phyloP scores from a whole-genome alignment of 2,113 vertebrate genomes.

The Pipa parva region DNA sequence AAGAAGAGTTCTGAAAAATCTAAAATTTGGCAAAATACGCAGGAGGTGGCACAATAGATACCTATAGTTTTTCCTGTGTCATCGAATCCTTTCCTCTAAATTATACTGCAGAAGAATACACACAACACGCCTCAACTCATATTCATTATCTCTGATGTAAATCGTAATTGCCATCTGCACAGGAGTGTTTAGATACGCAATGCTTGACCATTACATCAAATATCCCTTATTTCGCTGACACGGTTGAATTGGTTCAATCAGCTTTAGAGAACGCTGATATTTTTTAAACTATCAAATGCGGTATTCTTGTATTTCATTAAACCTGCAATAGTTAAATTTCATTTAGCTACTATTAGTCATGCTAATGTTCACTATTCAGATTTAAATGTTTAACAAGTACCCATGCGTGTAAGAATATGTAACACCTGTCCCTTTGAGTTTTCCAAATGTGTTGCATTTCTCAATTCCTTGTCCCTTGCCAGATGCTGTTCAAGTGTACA shows the following conservation, averaged over 20 bases:
- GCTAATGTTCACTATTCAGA: neutral
- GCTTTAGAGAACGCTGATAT: neutral
- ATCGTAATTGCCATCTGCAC: neutral
- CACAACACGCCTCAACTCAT: neutral
- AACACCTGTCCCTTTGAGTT: neutral
- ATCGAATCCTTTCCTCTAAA: neutral
- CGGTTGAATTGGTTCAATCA: neutral
- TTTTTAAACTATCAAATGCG: neutral
- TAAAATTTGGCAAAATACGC: neutral
- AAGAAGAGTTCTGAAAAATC: too few species aligned
- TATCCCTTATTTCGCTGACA: neutral
- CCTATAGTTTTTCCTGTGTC: neutral
- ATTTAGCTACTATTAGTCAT: neutral
- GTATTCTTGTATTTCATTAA: neutral
- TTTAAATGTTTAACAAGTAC: neutral
- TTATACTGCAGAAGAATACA: neutral
- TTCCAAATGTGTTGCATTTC: neutral
- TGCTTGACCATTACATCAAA: neutral
- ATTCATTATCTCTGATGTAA: neutral
- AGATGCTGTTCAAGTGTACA: neutral
- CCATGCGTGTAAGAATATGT: neutral
- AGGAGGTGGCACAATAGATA: neutral
- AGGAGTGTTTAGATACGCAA: neutral
- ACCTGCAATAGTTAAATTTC: neutral
- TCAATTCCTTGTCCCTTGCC: neutral